Base-by-base conservation (phyloP, 23 tunicate genomes). In the Diplosoma virens region DNA sequence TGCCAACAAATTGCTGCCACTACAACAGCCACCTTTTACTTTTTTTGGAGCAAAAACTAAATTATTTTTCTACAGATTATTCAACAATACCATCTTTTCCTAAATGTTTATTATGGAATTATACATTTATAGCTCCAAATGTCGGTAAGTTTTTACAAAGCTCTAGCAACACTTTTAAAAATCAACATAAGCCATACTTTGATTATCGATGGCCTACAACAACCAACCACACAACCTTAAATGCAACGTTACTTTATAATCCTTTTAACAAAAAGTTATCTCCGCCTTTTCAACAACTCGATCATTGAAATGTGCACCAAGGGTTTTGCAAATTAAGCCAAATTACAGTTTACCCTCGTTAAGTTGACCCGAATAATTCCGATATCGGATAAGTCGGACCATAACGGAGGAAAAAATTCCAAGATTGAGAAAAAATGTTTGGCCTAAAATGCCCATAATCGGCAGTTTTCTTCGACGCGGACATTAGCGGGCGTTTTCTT, bases 51-150 rank as follows among this genome's bases (percentile, higher is more conserved):
- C 25, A 24, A 17, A 55, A 55, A n/a, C 5, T 5, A 4, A 24
- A 55, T 25, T 55, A 34, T 61, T 61, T 22, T 27, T 7, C 69
- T 27, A 61, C 69, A 26, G 69, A 61, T 29, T 61, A 61, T 29
- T 9, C 35, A 5, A 3, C 6, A 26, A 35, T 61, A 9, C 35
- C 69, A 5, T 61, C 69, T 7, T 4, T 61, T 26, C 6, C 30
- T 27, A 35, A 61, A n/a, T 61, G 69, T 61, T 61, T 35, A 26
- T 61, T 61, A 35, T 61, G 69, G 69, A 61, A 61, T 61, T 27
- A n/a, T 27, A 61, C 69, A 7, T 22, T 61, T 14, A 61, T 26
- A 26, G 69, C 69, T 5, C 28, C 35, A 6, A 61, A 61, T 29
- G 69, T 61, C 28, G 35, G 69, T 4, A 61, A 61, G 30, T 5